Evolutionary conservation across 1,140 invertebrate species (phyloP), one percentile per base, ranked within the genome.

Genomic region (Pogonomyrmex barbatus): DNA sequence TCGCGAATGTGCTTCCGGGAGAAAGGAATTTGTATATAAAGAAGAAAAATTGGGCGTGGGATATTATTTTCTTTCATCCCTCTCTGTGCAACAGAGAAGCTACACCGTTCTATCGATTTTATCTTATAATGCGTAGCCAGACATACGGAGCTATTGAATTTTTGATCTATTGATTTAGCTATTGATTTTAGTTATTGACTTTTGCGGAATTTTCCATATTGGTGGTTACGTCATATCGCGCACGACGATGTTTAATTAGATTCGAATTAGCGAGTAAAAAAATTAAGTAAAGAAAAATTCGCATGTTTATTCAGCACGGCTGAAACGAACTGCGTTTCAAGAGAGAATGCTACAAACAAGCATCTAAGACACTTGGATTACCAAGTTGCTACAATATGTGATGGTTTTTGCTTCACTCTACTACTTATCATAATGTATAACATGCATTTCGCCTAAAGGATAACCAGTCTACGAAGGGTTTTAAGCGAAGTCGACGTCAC

Each of bases 71-170:
- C 75, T 84, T 88, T 87, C 56, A 45, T 71, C 54, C 24, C 24
- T 56, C 56, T 50, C 50, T 39, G 50, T 39, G 54, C 78, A 84
- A 83, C 81, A 68, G 54, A 60, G 78, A 56, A 42, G 60, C 58
- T 70, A 10, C 39, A 52, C 36, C 77, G 71, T 83, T 70, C 50
- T 87, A 87, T 88, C 87, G 86, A 88, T 88, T 84, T 83, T 84
- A 77, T 82, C 85, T 87, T 62, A 58, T 75, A 73, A 58, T 56
- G 58, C 70, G 60, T 14, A 67, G 68, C 52, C 63, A 76, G 87
- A 82, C 86, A 68, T 71, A 24, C 24, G 24, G 24, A 24, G 24
- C 24, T 24, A 24, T 24, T 24, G 24, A 24, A 24, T 24, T 24
- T 24, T 24, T 24, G 24, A 24, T 24, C 24, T 24, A 24, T 24